Evolutionary conservation across 2,113 vertebrate genomes (phyloP).

Genomic region (Podiceps cristatus): DNA sequence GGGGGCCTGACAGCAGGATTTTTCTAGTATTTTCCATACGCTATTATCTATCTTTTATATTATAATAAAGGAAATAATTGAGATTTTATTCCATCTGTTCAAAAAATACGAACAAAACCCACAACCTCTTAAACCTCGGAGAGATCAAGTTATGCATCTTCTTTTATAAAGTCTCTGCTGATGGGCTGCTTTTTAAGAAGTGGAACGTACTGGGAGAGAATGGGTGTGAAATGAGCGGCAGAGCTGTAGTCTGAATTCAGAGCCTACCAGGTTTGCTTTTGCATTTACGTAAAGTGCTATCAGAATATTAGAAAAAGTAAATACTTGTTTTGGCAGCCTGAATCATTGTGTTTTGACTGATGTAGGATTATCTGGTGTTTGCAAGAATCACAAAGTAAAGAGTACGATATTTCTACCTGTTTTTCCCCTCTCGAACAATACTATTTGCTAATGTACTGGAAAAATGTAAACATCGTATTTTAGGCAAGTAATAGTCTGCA

Average conservation of each 20-base stretch:
- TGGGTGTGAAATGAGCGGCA: not conserved
- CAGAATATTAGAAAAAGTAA: not conserved
- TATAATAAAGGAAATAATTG: not conserved
- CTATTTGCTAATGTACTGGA: not conserved
- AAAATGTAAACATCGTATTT: not conserved
- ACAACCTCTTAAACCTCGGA: not conserved
- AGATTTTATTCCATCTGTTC: not conserved
- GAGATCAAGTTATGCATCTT: not conserved
- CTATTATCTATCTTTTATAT: not conserved
- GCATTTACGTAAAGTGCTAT: not conserved
- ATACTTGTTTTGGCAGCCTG: conserved; percentile 7
- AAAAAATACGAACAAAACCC: not conserved
- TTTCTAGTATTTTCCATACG: not conserved
- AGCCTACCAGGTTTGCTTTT: not conserved
- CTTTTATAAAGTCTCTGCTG: not conserved
- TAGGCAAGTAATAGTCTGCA: not conserved
- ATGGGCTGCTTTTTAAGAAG: not conserved
- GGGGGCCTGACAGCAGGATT: not conserved
- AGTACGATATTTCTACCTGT: not conserved
- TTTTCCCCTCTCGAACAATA: not conserved
- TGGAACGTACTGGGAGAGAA: not conserved
- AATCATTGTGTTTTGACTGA: not conserved
- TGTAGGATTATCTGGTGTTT: not conserved
- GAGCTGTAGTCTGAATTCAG: not conserved
- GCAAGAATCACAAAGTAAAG: not conserved